Conservation (phyloP, 2,888 invertebrate genomes). For the Xestia xanthographa region DNA sequence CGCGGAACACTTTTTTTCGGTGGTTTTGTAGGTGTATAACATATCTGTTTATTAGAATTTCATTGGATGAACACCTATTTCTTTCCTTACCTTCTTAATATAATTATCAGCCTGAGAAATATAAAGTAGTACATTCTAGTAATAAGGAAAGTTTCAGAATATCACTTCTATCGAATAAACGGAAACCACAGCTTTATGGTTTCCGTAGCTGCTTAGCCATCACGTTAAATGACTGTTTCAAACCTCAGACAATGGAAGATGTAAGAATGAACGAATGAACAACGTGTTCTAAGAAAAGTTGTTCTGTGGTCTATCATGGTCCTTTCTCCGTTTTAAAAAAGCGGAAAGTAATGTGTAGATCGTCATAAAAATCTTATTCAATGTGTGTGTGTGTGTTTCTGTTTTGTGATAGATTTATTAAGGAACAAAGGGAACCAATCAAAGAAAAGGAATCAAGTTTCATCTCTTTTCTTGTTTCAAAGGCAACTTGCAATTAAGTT, state of each 20-base stretch:
- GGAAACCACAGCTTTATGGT: constrained; percentile 10
- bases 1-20: no score
- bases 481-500: neutral
- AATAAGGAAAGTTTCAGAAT: constrained; percentile 2
- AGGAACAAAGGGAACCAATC: neutral
- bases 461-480: neutral
- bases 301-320: constrained; percentile 25
- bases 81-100: neutral
- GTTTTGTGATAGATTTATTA: neutral
- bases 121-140: neutral
- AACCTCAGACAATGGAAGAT: constrained; percentile 36
- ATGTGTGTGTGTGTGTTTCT: no score
- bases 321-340: constrained; percentile 23
- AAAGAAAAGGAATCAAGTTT: neutral
- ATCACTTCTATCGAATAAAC: constrained; percentile 2
- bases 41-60: no score
- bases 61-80: no score
- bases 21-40: no score
- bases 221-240: constrained; percentile 25
- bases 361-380: neutral
- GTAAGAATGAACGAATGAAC: constrained; percentile 12
- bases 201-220: neutral
- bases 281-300: constrained; percentile 25
- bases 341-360: neutral
- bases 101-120: neutral